phyloP scores from a whole-genome alignment of 2,888 invertebrate species.

The Drosophila putrida region DNA sequence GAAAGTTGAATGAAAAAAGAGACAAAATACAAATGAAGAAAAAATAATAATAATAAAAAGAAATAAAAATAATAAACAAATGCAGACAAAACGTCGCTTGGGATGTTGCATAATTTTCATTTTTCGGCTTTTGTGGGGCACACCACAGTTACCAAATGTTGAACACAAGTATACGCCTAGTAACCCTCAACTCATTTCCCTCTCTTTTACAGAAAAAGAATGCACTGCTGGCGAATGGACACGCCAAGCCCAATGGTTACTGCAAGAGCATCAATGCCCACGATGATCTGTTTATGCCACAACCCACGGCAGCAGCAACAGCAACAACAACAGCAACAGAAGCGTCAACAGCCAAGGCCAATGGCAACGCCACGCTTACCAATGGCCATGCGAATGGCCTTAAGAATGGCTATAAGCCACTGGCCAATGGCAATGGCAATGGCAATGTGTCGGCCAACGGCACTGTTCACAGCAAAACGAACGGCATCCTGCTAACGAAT shows the following conservation, averaged over 20 bases:
- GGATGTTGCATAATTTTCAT: slow-evolving; percentile 64
- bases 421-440: slow-evolving; percentile 69
- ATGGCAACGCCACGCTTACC: slow-evolving; percentile 50
- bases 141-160: slow-evolving; percentile 12
- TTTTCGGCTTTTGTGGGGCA: slow-evolving; percentile 21
- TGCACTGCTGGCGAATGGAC: slow-evolving; percentile 63
- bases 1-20: slow-evolving; percentile 66
- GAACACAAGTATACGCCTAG: slow-evolving; percentile 32
- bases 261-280: slow-evolving; percentile 77
- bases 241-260: slow-evolving; percentile 70
- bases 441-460: slow-evolving; percentile 49
- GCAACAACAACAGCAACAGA: slow-evolving; percentile 33
- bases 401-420: slow-evolving; percentile 73
- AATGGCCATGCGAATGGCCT: slow-evolving; percentile 79
- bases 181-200: neutral
- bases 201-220: slow-evolving; percentile 61
- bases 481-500: slow-evolving; percentile 76
- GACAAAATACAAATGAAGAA: slow-evolving; percentile 35
- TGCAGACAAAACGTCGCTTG: slow-evolving; percentile 47
- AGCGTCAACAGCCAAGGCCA: slow-evolving; percentile 47
- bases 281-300: slow-evolving; percentile 70
- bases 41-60: slow-evolving; percentile 34
- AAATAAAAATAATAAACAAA: slow-evolving; percentile 62
- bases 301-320: slow-evolving; percentile 28
- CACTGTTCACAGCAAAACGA: slow-evolving; percentile 66